Percentiles rank a stretch among this genome's conserved stretches.
Evolutionary conservation across 2,113 vertebrate genomes (phyloP).

Genomic region (Balaeniceps rex): DNA sequence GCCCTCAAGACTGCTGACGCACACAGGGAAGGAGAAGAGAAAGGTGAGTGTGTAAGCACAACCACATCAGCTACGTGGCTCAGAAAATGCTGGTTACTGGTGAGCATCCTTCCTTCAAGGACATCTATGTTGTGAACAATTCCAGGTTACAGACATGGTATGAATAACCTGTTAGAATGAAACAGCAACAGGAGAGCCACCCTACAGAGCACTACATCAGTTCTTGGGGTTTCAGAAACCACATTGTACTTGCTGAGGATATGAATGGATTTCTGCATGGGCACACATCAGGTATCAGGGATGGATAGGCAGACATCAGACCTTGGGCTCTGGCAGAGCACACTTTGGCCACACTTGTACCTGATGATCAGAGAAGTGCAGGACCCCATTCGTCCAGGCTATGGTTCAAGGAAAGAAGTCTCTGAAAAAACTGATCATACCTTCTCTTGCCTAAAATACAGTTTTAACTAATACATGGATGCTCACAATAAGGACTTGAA

Average conservation of each 20-base stretch:
- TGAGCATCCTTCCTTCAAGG: neutral
- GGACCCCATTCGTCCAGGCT: neutral
- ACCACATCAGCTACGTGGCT: fast-evolving
- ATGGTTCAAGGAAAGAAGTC: neutral
- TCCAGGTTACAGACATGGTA: neutral
- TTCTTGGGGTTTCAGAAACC: neutral
- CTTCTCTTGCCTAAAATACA: neutral
- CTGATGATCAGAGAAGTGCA: neutral
- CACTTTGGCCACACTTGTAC: neutral
- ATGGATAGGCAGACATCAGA: neutral
- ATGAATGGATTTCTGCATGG: neutral
- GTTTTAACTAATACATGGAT: neutral
- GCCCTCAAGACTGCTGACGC: neutral
- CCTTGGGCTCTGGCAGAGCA: neutral
- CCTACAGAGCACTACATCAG: neutral
- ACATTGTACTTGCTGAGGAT: fast-evolving
- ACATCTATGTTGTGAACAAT: fast-evolving
- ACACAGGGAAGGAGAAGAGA: neutral
- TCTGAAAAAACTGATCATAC: neutral
- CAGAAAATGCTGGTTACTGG: neutral
- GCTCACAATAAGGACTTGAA: neutral
- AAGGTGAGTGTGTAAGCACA: fast-evolving
- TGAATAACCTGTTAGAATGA: neutral
- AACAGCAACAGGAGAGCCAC: neutral
- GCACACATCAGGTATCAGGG: neutral